phyloP scores from a whole-genome alignment of 92 coral and sea anemone genomes.

The Porites divaricata region DNA sequence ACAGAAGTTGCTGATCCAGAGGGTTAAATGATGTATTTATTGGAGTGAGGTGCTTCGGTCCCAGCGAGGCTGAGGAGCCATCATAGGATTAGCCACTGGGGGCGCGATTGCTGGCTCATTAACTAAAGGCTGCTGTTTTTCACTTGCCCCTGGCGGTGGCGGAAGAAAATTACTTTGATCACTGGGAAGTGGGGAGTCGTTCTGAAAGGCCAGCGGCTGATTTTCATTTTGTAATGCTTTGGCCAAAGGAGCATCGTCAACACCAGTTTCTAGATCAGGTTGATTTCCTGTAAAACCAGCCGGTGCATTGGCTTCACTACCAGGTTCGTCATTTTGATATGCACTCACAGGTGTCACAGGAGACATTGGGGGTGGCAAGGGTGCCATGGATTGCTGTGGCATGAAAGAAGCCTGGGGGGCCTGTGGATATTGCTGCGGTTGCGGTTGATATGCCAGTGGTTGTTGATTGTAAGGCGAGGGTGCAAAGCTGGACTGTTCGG shows the following conservation, averaged over 20 bases:
- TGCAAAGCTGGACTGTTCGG: slow-evolving; percentile 15
- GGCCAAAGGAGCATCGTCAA: slow-evolving; percentile 17
- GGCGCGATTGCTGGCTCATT: slow-evolving; percentile 18
- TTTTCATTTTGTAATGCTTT: slow-evolving; percentile 42
- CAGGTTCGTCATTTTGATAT: slow-evolving; percentile 39
- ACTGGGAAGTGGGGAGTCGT: slow-evolving; percentile 20
- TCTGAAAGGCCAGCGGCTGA: slow-evolving; percentile 19
- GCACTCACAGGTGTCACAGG: slow-evolving; percentile 35
- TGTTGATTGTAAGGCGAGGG: slow-evolving; percentile 20
- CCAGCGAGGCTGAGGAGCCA: slow-evolving; percentile 34
- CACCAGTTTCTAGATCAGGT: slow-evolving; percentile 27
- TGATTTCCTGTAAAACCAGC: slow-evolving; percentile 29
- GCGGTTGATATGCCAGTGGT: slow-evolving; percentile 45
- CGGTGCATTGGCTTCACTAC: slow-evolving; percentile 5
- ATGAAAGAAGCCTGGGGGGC: slow-evolving; percentile 24
- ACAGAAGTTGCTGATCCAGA: neutral
- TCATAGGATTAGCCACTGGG: slow-evolving; percentile 23
- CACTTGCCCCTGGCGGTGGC: slow-evolving; percentile 14
- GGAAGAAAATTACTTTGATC: slow-evolving; percentile 31
- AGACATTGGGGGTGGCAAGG: slow-evolving; percentile 20
- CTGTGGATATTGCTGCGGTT: slow-evolving; percentile 17
- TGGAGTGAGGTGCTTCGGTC: slow-evolving; percentile 34
- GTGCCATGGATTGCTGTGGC: slow-evolving; percentile 18
- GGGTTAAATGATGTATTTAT: neutral
- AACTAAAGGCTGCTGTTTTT: slow-evolving; percentile 17